These are phyloP conservation scores for Trilocha varians DNA, from an alignment of 2,888 invertebrate genomes.

Conservation along the genomic window DNA sequence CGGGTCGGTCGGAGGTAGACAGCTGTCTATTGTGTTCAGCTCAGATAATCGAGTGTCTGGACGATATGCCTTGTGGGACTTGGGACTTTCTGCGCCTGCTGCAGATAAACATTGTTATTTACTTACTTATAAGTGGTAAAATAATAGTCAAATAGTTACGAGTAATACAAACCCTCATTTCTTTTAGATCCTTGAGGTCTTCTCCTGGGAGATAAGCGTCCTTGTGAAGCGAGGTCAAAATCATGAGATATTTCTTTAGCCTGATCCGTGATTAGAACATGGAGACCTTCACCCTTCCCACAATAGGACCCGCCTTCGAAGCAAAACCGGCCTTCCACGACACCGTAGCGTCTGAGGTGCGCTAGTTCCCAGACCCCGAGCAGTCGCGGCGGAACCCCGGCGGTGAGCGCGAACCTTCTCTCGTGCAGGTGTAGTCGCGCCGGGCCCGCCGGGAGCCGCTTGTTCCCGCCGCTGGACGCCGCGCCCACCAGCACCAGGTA, in stretches of 20 bases:
- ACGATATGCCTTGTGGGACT: slow-evolving; percentile 44
- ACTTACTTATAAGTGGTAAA: neutral
- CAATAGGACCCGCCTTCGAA: slow-evolving; percentile 92
- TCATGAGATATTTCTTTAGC: slow-evolving; percentile 81
- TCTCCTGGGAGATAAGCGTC: slow-evolving; percentile 73
- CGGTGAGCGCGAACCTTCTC: slow-evolving; percentile 84
- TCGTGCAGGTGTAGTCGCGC: slow-evolving; percentile 87
- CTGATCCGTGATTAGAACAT: slow-evolving; percentile 83
- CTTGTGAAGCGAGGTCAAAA: slow-evolving; percentile 80
- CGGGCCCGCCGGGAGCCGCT: slow-evolving; percentile 82
- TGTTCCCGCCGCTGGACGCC: slow-evolving; percentile 17
- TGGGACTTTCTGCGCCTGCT: slow-evolving; percentile 40
- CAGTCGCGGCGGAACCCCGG: slow-evolving; percentile 86
- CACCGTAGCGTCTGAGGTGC: slow-evolving; percentile 85
- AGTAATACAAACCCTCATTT: slow-evolving; percentile 21
- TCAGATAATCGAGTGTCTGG: slow-evolving; percentile 70
- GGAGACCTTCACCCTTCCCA: slow-evolving; percentile 86
- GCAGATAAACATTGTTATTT: neutral
- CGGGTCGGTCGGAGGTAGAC: slow-evolving; percentile 47
- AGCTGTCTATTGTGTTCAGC: slow-evolving; percentile 59
- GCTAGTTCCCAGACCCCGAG: slow-evolving; percentile 80
- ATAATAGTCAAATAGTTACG: neutral
- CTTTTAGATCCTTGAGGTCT: slow-evolving; percentile 48
- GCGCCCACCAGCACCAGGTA: slow-evolving; percentile 44
- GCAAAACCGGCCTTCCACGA: slow-evolving; percentile 89